Evolutionary conservation across 2,888 invertebrate genomes (phyloP), one percentile per base, ranked within the genome.

Genomic region (Leptodirus hochenwartii): DNA sequence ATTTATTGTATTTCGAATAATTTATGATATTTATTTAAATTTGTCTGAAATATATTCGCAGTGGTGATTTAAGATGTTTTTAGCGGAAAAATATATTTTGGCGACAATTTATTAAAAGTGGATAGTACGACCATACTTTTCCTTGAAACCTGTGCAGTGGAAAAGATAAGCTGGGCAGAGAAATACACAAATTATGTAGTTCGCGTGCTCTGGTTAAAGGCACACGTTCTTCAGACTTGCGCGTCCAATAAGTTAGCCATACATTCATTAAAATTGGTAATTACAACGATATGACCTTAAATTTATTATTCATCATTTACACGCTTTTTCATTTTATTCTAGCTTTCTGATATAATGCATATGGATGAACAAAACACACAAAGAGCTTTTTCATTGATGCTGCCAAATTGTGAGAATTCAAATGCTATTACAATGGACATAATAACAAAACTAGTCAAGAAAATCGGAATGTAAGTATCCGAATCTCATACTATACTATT

Each of bases 361-460:
- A 35, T 39, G 4, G 34, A 39, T 32, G 39, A 45, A 30, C 42
- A 44, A 15, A 43, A 52, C 26, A 37, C 32, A 5, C 40, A 44
- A 4, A 48, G 50, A 15, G 47, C 43, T 31, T 53, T 54, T 34
- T 45, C 44, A 31, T 36, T 66, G 2, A 51, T 43, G 33, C 44
- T 67, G 20, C 60, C 61, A n/a, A 69, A 70, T 41, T 61, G 61
- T 40, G 54, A 53, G 25, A 56, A 61, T 37, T 62, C 63, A 41
- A 56, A 59, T 11, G 56, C 69, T 22, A 60, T 55, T 31, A 45
- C 49, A 16, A 51, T 54, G 38, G 52, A 59, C 4, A 55, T 58
- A 8, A n/a, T 20, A 1, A 51, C 59, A 31, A 59, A 56, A 39
- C 55, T 63, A 36, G 42, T 66, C 3, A 53, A 52, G 24, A 61